These are phyloP conservation scores for Mus caroli DNA, from an alignment of 2,797 vertebrate species.

Conservation along the genomic window DNA sequence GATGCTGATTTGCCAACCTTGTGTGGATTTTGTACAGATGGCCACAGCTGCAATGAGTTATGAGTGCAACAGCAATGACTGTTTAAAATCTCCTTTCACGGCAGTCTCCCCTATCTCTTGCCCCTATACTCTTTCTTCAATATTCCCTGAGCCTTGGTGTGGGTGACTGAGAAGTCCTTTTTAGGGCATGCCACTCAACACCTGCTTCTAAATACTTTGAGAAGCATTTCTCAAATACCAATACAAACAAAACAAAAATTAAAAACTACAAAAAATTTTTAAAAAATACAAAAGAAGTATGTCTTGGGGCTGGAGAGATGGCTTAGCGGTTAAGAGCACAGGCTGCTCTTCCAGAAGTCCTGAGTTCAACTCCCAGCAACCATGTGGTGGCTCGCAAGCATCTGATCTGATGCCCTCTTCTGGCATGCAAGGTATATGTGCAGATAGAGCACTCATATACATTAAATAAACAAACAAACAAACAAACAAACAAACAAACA, in stretches of 20 bases:
- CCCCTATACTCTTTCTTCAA: background rate
- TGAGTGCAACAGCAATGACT: background rate
- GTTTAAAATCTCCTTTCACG: background rate
- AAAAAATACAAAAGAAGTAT: background rate
- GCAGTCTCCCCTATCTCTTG: background rate
- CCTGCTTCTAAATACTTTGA: background rate
- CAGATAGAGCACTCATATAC: too few species aligned
- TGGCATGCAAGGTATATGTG: too few species aligned
- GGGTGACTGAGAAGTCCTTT: background rate
- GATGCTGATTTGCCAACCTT: background rate
- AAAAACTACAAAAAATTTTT: background rate
- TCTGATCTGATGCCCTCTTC: too few species aligned
- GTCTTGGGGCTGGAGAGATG: background rate
- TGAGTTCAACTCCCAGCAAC: too few species aligned
- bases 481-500: too few species aligned
- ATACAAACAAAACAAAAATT: background rate
- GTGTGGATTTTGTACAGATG: background rate
- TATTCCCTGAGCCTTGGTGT: background rate
- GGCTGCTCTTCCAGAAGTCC: too few species aligned
- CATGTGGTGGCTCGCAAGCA: too few species aligned
- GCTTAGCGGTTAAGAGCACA: too few species aligned
- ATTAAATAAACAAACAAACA: too few species aligned
- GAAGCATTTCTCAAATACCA: background rate
- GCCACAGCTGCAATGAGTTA: background rate
- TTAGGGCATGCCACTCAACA: background rate